phyloP scores from a whole-genome alignment of 2,797 vertebrate genomes.

The Macropus fuliginosus region DNA sequence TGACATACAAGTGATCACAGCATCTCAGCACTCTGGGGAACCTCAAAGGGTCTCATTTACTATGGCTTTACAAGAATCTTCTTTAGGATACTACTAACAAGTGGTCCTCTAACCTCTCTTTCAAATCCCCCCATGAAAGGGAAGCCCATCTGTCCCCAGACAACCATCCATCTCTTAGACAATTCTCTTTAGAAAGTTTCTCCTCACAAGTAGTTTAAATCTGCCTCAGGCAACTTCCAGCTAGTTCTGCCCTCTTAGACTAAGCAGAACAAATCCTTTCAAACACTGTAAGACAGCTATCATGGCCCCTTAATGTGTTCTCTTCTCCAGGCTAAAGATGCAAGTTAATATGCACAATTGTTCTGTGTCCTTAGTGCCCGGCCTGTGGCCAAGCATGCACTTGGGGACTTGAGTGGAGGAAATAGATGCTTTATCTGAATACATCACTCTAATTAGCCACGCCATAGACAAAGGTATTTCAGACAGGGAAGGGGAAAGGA shows the following conservation, averaged over 20 bases:
- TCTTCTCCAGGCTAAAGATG: neutral
- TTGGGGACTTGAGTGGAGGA: neutral
- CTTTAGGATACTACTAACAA: neutral
- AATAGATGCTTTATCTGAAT: neutral
- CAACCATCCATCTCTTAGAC: neutral
- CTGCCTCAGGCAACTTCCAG: neutral
- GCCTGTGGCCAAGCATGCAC: neutral
- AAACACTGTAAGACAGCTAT: neutral
- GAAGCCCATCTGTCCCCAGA: neutral
- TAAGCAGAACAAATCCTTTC: neutral
- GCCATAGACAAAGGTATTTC: neutral
- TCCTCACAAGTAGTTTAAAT: neutral
- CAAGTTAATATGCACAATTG: neutral
- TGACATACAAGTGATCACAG: neutral
- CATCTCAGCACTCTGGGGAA: neutral
- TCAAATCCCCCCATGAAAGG: neutral
- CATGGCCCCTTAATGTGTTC: neutral
- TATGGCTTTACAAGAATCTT: neutral
- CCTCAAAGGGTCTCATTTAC: neutral
- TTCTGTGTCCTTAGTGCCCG: too few species aligned
- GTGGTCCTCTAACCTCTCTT: neutral
- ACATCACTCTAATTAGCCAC: neutral
- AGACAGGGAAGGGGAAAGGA: neutral
- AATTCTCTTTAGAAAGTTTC: neutral
- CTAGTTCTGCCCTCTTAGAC: neutral